A percentile compares a stretch with the other conserved stretches of the same genome.
Conservation (phyloP, 1,140 invertebrate genomes). For the Penaeus chinensis region DNA sequence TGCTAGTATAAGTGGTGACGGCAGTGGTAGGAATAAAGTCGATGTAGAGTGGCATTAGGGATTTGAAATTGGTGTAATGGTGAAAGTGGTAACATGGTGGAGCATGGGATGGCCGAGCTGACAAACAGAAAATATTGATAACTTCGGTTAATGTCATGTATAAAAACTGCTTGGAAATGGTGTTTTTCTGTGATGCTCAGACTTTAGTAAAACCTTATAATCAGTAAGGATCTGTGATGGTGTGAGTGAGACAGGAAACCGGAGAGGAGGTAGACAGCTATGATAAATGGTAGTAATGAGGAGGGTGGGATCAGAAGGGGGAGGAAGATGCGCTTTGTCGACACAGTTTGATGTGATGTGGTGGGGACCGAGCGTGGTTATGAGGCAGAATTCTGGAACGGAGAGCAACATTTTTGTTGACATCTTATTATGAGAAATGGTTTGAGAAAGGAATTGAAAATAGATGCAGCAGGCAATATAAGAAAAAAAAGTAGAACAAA, state of each 20-base stretch:
- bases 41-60: no score
- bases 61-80: no score
- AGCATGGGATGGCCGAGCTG: no score
- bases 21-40: not conserved
- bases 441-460: not conserved
- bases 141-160: no score
- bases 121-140: no score
- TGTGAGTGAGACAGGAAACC: conserved; percentile 3
- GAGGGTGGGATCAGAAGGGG: not conserved
- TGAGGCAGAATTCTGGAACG: not conserved
- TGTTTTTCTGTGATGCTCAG: no score
- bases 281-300: not conserved
- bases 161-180: no score
- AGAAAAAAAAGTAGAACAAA: not conserved
- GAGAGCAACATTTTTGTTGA: no score
- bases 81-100: no score
- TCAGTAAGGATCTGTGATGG: not conserved
- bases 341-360: not conserved
- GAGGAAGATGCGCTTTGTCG: not conserved
- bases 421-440: no score
- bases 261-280: not conserved
- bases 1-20: conserved; percentile 26
- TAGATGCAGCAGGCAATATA: not conserved
- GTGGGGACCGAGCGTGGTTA: not conserved
- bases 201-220: no score